Evolutionary conservation across 2,888 invertebrate species (phyloP).

Genomic region (Macroteleia sp.): DNA sequence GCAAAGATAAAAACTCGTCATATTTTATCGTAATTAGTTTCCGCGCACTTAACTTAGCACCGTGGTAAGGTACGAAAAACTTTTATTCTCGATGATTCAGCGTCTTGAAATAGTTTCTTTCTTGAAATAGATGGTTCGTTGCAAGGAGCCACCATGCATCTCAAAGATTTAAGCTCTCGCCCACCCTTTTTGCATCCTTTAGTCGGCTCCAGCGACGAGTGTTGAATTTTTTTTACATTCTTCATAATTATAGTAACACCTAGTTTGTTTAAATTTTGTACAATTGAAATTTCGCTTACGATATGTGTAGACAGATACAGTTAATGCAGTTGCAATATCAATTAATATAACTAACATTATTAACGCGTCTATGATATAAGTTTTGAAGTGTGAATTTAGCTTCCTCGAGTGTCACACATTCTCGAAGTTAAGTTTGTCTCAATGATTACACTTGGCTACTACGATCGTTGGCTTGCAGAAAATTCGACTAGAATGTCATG

Average conservation of each 20-base stretch:
- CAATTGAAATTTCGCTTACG: too few species aligned
- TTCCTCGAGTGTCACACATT: conserved; percentile 51
- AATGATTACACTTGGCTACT: conserved; percentile 52
- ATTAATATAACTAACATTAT: neutral
- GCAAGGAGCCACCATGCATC: conserved; percentile 61
- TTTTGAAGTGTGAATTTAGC: conserved; percentile 49
- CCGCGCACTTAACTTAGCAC: conserved; percentile 45
- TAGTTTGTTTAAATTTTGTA: conserved; percentile 23
- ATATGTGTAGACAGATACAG: too few species aligned
- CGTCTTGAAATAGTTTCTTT: conserved; percentile 59
- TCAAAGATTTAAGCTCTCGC: conserved; percentile 57
- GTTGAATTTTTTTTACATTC: conserved; percentile 24
- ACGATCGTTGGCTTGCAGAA: conserved; percentile 69
- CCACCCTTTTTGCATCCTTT: conserved; percentile 50
- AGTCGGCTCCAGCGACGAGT: conserved; percentile 31
- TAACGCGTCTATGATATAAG: conserved; percentile 31
- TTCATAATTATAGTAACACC: conserved; percentile 38
- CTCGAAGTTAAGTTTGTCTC: conserved; percentile 60
- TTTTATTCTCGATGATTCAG: conserved; percentile 51
- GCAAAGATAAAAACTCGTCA: conserved; percentile 18
- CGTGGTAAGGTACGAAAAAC: conserved; percentile 52
- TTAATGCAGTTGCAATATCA: too few species aligned
- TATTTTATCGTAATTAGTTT: conserved; percentile 54
- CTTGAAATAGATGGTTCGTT: conserved; percentile 64
- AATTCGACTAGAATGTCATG: conserved; percentile 76